Base-by-base conservation (phyloP, 64 coral and sea anemone genomes). In the Anthopleura sola region DNA sequence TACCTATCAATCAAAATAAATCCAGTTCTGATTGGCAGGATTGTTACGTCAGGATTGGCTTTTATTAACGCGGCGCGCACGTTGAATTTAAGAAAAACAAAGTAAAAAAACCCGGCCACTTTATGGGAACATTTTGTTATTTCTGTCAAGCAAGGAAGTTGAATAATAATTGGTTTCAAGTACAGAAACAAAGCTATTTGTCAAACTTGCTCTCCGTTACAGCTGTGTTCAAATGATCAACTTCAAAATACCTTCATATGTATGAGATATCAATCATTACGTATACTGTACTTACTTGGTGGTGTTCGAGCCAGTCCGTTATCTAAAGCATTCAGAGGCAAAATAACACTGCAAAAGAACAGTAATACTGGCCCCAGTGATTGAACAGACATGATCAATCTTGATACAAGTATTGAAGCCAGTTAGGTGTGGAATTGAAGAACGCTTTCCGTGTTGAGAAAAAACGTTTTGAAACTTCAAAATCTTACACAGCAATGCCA, bases 241-340 rank as follows among this genome's bases (percentile, higher is more conserved):
- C 82, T 56, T 12, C 54, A 46, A 66, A 68, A 85, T 40, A 57
- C 19, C n/a, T n/a, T n/a, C n/a, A n/a, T n/a, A n/a, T n/a, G n/a
- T n/a, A n/a, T n/a, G n/a, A n/a, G n/a, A n/a, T n/a, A n/a, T n/a
- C n/a, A n/a, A n/a, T n/a, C n/a, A n/a, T n/a, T n/a, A n/a, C n/a
- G n/a, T n/a, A n/a, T n/a, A n/a, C 49, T 31, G 7, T 86, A 69
- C 89, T 68, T 91, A 91, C 89, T 91, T 75, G 89, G 89, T 82
- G 89, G 89, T 50, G 89, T 91, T 36, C 85, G 84, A 51, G 89
- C 89, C 56, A 91, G 44, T 16, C 89, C 89, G 68, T 91, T 91
- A 21, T 91, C 75, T 18, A 91, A 84, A n/a, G 75, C 84, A 81
- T 49, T 28, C 28, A 71, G 29, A 28, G 66, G n/a, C 5, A 15